phyloP scores from a whole-genome alignment of 2,888 invertebrate genomes.

The Euphydryas editha region DNA sequence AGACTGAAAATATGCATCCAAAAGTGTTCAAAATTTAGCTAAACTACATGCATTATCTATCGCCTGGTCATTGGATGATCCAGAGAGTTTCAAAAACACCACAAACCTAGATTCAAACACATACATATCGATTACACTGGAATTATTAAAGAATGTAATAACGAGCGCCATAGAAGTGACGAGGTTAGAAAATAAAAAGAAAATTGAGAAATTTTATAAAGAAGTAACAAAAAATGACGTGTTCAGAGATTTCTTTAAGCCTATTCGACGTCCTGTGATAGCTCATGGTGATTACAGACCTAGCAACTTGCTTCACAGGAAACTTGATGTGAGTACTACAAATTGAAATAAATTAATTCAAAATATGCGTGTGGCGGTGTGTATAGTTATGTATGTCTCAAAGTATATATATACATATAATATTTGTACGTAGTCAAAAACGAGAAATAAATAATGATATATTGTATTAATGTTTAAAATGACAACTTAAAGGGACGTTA shows the following conservation, averaged over 20 bases:
- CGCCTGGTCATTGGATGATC: conserved; percentile 51
- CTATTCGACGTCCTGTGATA: conserved; percentile 41
- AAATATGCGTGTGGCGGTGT: too few relatives aligned
- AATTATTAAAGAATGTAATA: conserved; percentile 33
- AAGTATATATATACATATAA: too few relatives aligned
- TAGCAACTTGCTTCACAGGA: conserved; percentile 46
- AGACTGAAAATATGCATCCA: conserved; percentile 52
- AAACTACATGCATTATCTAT: conserved; percentile 60
- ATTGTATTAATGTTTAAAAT: too few relatives aligned
- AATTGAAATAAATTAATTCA: background rate
- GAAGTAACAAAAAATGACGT: conserved; percentile 17
- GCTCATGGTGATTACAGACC: conserved; percentile 48
- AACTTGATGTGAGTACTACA: conserved; percentile 31
- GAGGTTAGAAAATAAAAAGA: conserved; percentile 49
- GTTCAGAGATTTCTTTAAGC: conserved; percentile 41
- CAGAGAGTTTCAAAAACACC: conserved; percentile 46
- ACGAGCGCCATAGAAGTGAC: conserved; percentile 40
- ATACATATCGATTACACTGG: conserved; percentile 27
- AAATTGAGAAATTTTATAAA: conserved; percentile 46
- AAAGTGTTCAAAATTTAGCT: conserved; percentile 50
- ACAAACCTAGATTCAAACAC: conserved; percentile 15
- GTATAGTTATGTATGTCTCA: too few relatives aligned
- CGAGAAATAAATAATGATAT: too few relatives aligned
- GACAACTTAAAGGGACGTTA: too few relatives aligned
- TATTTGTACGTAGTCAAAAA: too few relatives aligned